Base-by-base conservation (phyloP, 2,888 invertebrate species). In the Oscheius sp. region DNA sequence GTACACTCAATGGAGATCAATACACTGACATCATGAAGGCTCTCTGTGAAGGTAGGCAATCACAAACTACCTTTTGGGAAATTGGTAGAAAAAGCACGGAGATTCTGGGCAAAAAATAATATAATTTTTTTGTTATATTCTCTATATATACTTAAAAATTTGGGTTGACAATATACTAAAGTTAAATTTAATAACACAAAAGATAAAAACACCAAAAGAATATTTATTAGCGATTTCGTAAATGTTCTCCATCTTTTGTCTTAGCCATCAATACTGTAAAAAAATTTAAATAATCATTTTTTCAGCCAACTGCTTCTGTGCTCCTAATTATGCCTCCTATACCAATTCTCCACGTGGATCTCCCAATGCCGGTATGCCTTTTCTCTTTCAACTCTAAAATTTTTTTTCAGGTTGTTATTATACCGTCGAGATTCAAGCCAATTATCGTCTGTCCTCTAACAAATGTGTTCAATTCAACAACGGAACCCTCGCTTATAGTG, bases 381-480 rank as follows among this genome's bases (percentile, higher is more conserved):
- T 41, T 20, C 17, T 17, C n/a, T 14, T 20, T 12, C 30, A 20
- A 24, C 30, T 5, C 17, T 47, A 17, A 50, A 14, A 1, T n/a
- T 9, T 14, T 30, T 14, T 30, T 41, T 38, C 59, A 38, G 17
- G 24, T n/a, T 32, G 24, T 44, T 36, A 38, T 41, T 24, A 22
- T 20, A 17, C 20, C 9, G 30, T 28, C 28, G 44, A 26, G 14
- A 66, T 26, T 12, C 41, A 26, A 5, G 20, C 33, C 32, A 56
- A 45, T 17, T 44, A 49, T 5, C 32, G 26, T 17, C 20, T 66
- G n/a, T 54, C 65, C n/a, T 6, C 24, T 26, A 66, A 66, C 50
- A 47, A 30, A 14, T 66, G 65, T 41, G 33, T 30, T 20, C 9
- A 17, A 24, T 54, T 36, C 56, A 56, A 66, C 56, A 54, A 56